phyloP scores from a whole-genome alignment of 1,140 invertebrate species.

The Dendrolimus kikuchii region DNA sequence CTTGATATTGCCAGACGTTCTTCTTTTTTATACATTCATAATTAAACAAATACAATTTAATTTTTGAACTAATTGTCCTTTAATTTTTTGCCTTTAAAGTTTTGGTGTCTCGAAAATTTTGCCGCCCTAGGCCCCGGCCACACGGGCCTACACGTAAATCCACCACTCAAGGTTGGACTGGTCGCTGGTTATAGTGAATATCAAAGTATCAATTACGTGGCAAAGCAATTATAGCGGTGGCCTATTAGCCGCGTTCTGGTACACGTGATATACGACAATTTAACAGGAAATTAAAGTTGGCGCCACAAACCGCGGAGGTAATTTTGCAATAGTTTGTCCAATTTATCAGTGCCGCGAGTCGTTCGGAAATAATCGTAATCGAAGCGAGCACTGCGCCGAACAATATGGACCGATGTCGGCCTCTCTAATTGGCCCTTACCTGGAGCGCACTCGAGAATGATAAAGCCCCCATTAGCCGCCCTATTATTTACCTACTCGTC shows the following conservation, averaged over 20 bases:
- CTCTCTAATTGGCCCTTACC: constrained; percentile 71
- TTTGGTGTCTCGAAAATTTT: too few species aligned
- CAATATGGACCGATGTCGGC: constrained; percentile 69
- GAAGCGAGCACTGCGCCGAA: constrained; percentile 64
- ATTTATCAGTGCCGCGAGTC: constrained; percentile 66
- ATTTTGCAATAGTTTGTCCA: constrained; percentile 67
- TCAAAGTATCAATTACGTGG: constrained; percentile 27
- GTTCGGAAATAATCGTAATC: constrained; percentile 70
- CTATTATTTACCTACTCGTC: constrained; percentile 72
- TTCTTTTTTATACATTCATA: too few species aligned
- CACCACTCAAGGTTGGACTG: too few species aligned
- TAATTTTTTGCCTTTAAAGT: too few species aligned
- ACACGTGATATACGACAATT: constrained; percentile 34
- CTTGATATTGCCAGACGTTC: too few species aligned
- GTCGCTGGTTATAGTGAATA: background rate
- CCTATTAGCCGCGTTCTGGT: constrained; percentile 21
- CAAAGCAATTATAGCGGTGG: constrained; percentile 23
- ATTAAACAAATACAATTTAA: too few species aligned
- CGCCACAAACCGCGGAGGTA: constrained; percentile 54
- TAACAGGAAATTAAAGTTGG: constrained; percentile 55
- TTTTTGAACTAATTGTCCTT: too few species aligned
- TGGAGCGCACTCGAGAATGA: constrained; percentile 71
- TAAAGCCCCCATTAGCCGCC: constrained; percentile 71
- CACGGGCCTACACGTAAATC: too few species aligned
- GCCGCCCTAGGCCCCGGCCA: too few species aligned